A percentile compares a stretch with the other conserved stretches of the same genome.
phyloP scores from a whole-genome alignment of 2,113 vertebrate genomes.

The Nerophis lumbriciformis region DNA sequence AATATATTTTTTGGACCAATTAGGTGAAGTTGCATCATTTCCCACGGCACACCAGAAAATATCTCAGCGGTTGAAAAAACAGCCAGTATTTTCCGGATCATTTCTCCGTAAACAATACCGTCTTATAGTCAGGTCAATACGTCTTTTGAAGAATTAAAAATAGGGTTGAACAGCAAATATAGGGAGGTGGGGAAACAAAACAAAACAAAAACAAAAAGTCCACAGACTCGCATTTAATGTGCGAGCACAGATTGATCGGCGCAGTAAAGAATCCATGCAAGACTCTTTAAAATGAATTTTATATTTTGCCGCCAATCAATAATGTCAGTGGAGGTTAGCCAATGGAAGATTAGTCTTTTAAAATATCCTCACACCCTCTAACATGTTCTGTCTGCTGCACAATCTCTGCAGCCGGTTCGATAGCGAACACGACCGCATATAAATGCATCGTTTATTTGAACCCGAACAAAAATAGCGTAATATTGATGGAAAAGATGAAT shows the following conservation, averaged over 20 bases:
- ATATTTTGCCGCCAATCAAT: conserved; percentile 10
- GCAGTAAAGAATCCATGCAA: background rate
- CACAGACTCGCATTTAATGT: background rate
- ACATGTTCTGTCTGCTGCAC: conserved; percentile 16
- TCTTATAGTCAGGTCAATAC: no score
- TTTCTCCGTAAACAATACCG: background rate
- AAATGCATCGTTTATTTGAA: no score
- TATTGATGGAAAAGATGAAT: no score
- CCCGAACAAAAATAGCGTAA: no score
- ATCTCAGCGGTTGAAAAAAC: no score
- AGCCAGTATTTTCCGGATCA: background rate
- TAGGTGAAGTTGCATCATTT: no score
- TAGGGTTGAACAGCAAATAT: background rate
- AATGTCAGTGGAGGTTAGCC: conserved; percentile 4
- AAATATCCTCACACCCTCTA: no score
- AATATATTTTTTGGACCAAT: no score
- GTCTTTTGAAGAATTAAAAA: background rate
- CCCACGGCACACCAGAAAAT: no score
- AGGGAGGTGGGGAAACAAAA: background rate
- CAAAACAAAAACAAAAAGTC: background rate
- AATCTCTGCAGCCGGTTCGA: conserved; percentile 39
- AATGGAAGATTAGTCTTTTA: background rate
- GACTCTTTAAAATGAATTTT: conserved; percentile 12
- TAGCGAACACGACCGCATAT: no score
- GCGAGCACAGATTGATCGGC: background rate